Evolutionary conservation across 2,113 vertebrate species (phyloP).

Genomic region (Vulpes ferrilata): DNA sequence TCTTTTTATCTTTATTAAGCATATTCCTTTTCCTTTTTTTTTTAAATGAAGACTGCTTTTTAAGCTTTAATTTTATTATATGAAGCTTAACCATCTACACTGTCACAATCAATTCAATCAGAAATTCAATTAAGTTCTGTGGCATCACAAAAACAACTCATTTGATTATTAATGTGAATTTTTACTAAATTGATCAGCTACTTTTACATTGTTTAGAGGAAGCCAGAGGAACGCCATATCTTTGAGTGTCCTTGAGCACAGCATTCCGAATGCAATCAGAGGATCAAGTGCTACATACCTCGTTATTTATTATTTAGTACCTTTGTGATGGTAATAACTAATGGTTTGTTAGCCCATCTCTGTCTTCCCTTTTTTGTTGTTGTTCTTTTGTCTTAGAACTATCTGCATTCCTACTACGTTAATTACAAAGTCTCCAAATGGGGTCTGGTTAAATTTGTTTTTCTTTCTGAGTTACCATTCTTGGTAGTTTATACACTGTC

Average conservation of each 20-base stretch:
- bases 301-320: background rate
- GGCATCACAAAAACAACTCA: conserved; percentile 39
- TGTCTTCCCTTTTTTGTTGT: background rate
- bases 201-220: background rate
- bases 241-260: background rate
- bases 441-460: conserved; percentile 25
- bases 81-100: conserved; percentile 43
- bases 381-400: conserved; percentile 17
- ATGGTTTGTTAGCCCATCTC: background rate
- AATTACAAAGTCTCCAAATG: conserved; percentile 40
- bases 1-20: conserved; percentile 64
- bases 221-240: background rate
- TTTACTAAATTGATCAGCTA: conserved; percentile 13
- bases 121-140: conserved; percentile 64
- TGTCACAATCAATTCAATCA: conserved; percentile 63
- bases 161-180: conserved; percentile 46
- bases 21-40: background rate
- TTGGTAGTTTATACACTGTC: background rate
- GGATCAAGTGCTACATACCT: background rate
- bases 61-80: conserved; percentile 68
- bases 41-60: conserved; percentile 43
- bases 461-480: conserved; percentile 14
- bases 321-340: background rate
- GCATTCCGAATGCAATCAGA: background rate
- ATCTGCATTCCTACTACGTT: background rate